phyloP scores from a whole-genome alignment of 2,888 invertebrate species.

The Agrotis clavis region DNA sequence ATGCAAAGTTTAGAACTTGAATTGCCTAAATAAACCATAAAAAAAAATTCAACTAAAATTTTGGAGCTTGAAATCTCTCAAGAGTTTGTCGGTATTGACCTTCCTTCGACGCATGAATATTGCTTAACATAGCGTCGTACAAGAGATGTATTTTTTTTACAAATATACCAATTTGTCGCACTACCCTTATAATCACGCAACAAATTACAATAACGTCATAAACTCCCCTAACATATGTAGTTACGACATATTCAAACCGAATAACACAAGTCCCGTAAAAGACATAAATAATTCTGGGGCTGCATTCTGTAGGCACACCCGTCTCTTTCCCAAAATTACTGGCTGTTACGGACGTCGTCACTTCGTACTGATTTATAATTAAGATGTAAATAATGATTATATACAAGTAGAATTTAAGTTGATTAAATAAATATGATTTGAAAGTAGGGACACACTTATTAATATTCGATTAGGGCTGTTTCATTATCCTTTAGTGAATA shows the following conservation, averaged over 20 bases:
- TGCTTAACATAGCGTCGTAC: not conserved
- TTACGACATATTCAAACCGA: constrained; percentile 38
- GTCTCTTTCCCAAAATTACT: constrained; percentile 54
- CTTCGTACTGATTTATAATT: too few relatives aligned
- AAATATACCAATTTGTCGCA: not conserved
- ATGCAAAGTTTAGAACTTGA: not conserved
- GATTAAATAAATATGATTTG: too few relatives aligned
- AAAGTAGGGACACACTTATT: too few relatives aligned
- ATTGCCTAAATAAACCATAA: too few relatives aligned
- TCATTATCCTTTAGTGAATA: too few relatives aligned
- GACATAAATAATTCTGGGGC: constrained; percentile 50
- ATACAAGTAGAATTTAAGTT: too few relatives aligned
- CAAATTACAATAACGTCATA: constrained; percentile 10
- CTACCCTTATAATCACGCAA: constrained; percentile 19
- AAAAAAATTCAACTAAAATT: not conserved
- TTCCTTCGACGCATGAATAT: not conserved
- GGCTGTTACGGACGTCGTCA: too few relatives aligned
- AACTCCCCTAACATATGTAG: constrained; percentile 17
- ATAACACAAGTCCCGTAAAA: constrained; percentile 28
- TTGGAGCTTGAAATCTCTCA: not conserved
- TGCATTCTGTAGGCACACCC: constrained; percentile 49
- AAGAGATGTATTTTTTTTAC: not conserved
- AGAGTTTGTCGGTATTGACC: too few relatives aligned
- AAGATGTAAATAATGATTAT: too few relatives aligned
- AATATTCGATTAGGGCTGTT: too few relatives aligned